These are phyloP conservation scores for Piliocolobus tephrosceles DNA, from an alignment of 2,113 vertebrate genomes.

Conservation along the genomic window DNA sequence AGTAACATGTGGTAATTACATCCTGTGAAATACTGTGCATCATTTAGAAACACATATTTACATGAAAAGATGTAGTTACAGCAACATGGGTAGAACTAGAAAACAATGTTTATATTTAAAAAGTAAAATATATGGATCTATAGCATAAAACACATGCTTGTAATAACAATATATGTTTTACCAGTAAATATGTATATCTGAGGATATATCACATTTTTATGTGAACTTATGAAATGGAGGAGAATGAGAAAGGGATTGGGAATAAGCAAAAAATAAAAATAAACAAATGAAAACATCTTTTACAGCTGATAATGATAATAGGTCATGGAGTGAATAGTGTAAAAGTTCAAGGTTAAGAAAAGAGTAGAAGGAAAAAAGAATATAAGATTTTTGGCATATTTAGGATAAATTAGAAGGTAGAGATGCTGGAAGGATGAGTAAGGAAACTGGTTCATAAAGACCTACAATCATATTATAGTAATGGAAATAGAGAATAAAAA, in stretches of 20 bases:
- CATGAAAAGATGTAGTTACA: not conserved
- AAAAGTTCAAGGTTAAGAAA: not conserved
- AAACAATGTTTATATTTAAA: not conserved
- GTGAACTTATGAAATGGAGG: not conserved
- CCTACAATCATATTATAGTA: not conserved
- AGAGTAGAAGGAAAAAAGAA: not conserved
- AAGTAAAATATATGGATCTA: not conserved
- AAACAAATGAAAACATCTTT: not conserved
- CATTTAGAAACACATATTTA: slow-evolving; percentile 7
- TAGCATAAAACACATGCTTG: not conserved
- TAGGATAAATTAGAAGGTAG: not conserved
- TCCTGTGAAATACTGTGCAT: not conserved
- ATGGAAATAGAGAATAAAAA: slow-evolving; percentile 33
- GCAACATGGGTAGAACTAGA: not conserved
- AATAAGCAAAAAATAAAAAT: slow-evolving; percentile 8
- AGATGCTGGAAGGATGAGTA: slow-evolving; percentile 7
- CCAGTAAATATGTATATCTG: not conserved
- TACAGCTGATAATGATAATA: not conserved
- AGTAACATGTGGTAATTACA: not conserved
- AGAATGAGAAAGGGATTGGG: not conserved
- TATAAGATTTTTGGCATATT: not conserved
- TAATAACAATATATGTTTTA: not conserved
- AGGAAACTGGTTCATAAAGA: slow-evolving; percentile 11
- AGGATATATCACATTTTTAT: not conserved
- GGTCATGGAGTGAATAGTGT: not conserved